These are phyloP conservation scores for Eledona agricola DNA, from an alignment of 2,888 invertebrate genomes.

Conservation along the genomic window DNA sequence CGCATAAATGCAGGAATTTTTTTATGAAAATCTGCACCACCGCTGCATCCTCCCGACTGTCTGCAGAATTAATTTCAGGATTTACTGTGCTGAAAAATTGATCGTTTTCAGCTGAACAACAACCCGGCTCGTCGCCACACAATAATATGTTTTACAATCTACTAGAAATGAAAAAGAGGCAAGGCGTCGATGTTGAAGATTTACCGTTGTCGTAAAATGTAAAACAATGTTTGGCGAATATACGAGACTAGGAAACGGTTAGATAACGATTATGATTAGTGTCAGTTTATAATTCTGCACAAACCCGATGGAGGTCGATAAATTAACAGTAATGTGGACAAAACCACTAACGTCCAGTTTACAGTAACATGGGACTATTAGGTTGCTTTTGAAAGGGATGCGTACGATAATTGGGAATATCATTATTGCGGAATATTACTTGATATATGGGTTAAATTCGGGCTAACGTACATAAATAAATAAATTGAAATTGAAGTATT, in stretches of 20 bases:
- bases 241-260: too few species aligned
- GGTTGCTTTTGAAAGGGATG: constrained; percentile 26
- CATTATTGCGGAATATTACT: constrained; percentile 51
- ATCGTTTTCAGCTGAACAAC: constrained; percentile 4
- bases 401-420: constrained; percentile 44
- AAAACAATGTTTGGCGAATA: too few species aligned
- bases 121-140: constrained; percentile 12
- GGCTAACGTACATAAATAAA: constrained; percentile 46
- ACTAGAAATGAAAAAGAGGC: constrained; percentile 20
- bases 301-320: constrained; percentile 32
- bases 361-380: constrained; percentile 20
- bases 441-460: constrained; percentile 49
- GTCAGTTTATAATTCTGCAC: constrained; percentile 35
- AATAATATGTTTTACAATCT: constrained; percentile 7
- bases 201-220: too few species aligned
- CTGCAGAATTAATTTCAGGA: constrained; percentile 11
- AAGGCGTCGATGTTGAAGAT: too few species aligned
- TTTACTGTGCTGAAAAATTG: constrained; percentile 10
- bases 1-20: constrained; percentile 9
- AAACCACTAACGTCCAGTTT: constrained; percentile 28
- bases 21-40: neutral
- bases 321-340: constrained; percentile 40
- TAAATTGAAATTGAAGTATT: too few species aligned
- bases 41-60: constrained; percentile 7
- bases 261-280: too few species aligned